Evolutionary conservation across 2,113 vertebrate species (phyloP).

Genomic region (Siniperca chuatsi): DNA sequence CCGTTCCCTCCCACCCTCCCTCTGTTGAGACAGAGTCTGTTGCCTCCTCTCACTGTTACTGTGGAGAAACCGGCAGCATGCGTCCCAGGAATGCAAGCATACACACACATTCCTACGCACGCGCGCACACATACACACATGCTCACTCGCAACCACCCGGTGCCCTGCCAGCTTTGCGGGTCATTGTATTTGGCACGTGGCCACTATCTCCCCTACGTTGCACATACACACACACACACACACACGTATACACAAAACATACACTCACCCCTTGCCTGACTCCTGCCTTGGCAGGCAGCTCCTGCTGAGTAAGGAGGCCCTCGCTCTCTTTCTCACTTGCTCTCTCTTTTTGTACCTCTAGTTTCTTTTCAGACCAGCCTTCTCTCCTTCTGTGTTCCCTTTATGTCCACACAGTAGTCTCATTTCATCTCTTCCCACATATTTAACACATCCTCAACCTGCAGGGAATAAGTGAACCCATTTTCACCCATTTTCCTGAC

Average conservation of each 20-base stretch:
- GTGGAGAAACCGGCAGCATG: slow-evolving; percentile 69
- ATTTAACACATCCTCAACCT: slow-evolving; percentile 45
- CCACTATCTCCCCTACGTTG: slow-evolving; percentile 64
- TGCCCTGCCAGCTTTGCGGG: slow-evolving; percentile 78
- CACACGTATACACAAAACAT: slow-evolving; percentile 27
- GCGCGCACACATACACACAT: slow-evolving; percentile 31
- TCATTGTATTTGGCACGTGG: slow-evolving; percentile 86
- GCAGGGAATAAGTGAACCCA: slow-evolving; percentile 39
- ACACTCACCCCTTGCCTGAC: slow-evolving; percentile 72
- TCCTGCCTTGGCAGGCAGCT: slow-evolving; percentile 79
- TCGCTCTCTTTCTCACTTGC: slow-evolving; percentile 31
- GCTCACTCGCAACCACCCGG: slow-evolving; percentile 44
- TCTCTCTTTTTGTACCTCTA: slow-evolving; percentile 28
- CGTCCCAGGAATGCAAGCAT: slow-evolving; percentile 71
- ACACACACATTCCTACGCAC: slow-evolving; percentile 64
- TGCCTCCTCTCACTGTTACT: slow-evolving; percentile 56
- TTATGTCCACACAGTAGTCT: slow-evolving; percentile 35
- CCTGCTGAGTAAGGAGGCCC: slow-evolving; percentile 81
- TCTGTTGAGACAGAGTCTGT: slow-evolving; percentile 48
- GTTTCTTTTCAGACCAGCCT: slow-evolving; percentile 48
- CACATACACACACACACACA: slow-evolving; percentile 36
- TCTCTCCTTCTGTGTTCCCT: slow-evolving; percentile 29
- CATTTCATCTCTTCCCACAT: slow-evolving; percentile 31
- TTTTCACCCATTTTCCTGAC: slow-evolving; percentile 11
- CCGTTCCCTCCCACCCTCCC: slow-evolving; percentile 7